Base-by-base conservation (phyloP, 2,113 vertebrate genomes). In the Labrus mixtus region DNA sequence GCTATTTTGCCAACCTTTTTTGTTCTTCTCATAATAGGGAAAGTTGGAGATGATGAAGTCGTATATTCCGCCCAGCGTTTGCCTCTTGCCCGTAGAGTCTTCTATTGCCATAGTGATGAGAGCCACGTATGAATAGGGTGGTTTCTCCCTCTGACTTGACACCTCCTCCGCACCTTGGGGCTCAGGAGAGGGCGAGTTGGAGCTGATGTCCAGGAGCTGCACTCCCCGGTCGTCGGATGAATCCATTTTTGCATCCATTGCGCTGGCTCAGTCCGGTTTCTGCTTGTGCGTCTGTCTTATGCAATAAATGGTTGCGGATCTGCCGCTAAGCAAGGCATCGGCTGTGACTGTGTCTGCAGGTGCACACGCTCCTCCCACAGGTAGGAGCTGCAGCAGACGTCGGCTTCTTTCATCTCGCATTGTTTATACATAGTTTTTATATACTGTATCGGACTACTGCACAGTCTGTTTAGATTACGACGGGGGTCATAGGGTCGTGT, bases 81-180 rank as follows among this genome's bases (percentile, higher is more conserved):
- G 81, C 6, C 92, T 94, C 81, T 85, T 90, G n/a, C 85, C 90
- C 0, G 69, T 80, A 85, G 95, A 95, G 46, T 93, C 90, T 9
- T 90, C 87, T 19, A 96, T 95, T 56, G 96, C 96, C 95, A 96
- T 95, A 45, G 95, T 92, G 55, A 97, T 96, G 45, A 97, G 92
- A 19, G 95, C 95, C 54, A 93, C 94, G 75, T 95, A 97, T 0
- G 96, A 95, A 36, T 94, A 96, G 0, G 95, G 95, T 0, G 95
- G 95, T 62, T 95, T 95, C 73, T 87, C 87, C 23, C 1, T 23
- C 1, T 55, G 76, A 1, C 9, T 37, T 12, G 1, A 2, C 10
- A 17, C 46, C 17, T 25, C 68, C 22, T 56, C 64, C 37, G 13
- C 59, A n/a, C 60, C 20, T 77, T 37, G 10, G 54, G 69, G 51